These are phyloP conservation scores for Sitodiplosis mosellana DNA, from an alignment of 1,140 invertebrate genomes.

Conservation along the genomic window DNA sequence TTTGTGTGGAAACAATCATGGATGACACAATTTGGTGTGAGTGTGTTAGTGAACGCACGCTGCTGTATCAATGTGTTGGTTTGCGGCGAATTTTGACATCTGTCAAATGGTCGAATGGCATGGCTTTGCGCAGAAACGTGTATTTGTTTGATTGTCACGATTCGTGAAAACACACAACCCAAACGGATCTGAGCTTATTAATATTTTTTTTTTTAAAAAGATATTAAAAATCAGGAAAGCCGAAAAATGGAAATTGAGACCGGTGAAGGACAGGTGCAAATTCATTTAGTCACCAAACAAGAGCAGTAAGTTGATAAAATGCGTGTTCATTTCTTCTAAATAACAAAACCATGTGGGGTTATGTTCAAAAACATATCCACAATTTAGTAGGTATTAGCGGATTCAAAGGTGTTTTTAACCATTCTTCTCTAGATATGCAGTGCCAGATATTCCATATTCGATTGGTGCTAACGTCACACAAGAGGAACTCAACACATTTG, in stretches of 20 bases:
- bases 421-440: conserved; percentile 46
- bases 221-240: not conserved
- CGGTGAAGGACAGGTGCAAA: conserved; percentile 42
- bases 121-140: no score
- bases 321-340: not conserved
- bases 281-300: conserved; percentile 62
- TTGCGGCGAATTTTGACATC: no score
- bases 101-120: no score
- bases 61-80: no score
- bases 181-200: no score
- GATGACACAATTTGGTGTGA: no score
- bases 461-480: conserved; percentile 48
- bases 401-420: conserved; percentile 4
- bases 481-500: conserved; percentile 53
- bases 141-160: no score
- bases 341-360: not conserved
- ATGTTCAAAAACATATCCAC: conserved; percentile 1
- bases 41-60: no score
- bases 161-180: no score
- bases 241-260: conserved; percentile 22
- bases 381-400: conserved; percentile 1
- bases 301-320: conserved; percentile 39
- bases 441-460: conserved; percentile 67
- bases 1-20: no score
- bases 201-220: no score